Evolutionary conservation across 1,140 invertebrate species (phyloP), one percentile per base, ranked within the genome.

Genomic region (Trichonephila clavipes): DNA sequence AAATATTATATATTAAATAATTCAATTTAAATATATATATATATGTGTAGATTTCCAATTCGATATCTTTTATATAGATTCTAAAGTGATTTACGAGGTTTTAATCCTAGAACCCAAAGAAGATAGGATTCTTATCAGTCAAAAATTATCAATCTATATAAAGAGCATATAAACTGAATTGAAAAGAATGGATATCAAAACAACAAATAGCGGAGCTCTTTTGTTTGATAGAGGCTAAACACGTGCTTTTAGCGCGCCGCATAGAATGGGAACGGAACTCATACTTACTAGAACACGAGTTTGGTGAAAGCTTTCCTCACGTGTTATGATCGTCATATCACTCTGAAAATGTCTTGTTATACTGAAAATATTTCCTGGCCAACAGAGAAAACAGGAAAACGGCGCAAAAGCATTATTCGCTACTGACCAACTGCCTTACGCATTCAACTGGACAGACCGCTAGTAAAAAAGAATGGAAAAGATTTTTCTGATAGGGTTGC

Each of bases 341-440:
- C 61, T 24, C 82, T 62, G 77, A 28, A 82, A 81, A 21, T 82
- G 77, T 82, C 77, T 69, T 34, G 89, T 82, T 90, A 81, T 58
- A 82, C 51, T 28, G 64, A 89, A 44, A 82, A 90, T 81, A 90
- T 90, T 90, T 90, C 89, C 89, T 90, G 72, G n/a, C 69, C 40
- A 1, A 44, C 28, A 82, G 34, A 82, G 72, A 90, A 90, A 90
- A 90, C 89, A 90, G 77, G 90, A 92, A 85, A 92, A 86, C 81
- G 34, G 40, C 62, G 81, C 90, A 92, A 66, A 86, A 86, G 40
- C 90, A 92, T 92, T 81, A 92, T 92, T 92, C 90, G 90, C 82
- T 58, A 92, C 90, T 92, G 90, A 92, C 90, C 90, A 92, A 92
- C 81, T 92, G 90, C 64, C 90, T 92, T 92, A 92, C 81, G 90